Evolutionary conservation across 2,888 invertebrate genomes (phyloP).

Genomic region (Omphaloscelis lunosa): DNA sequence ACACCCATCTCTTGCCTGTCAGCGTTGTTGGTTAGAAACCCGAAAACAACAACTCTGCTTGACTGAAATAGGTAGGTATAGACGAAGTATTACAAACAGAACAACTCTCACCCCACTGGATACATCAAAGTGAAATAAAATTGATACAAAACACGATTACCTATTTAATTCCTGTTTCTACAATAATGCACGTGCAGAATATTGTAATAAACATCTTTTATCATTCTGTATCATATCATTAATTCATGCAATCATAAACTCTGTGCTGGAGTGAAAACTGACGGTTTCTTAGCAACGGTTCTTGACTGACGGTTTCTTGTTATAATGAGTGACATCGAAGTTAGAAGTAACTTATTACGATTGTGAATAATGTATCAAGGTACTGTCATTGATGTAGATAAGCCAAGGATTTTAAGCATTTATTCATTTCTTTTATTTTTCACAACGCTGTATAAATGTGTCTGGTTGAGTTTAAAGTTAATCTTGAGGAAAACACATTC

Average conservation of each 20-base stretch:
- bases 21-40: not conserved
- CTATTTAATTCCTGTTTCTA: not conserved
- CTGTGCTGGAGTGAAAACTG: not conserved
- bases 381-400: not conserved
- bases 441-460: not conserved
- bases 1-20: not conserved
- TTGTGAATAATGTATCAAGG: slow-evolving; percentile 22
- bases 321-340: slow-evolving; percentile 11
- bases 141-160: not conserved
- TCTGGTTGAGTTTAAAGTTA: slow-evolving; percentile 2
- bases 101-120: no score
- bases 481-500: not conserved
- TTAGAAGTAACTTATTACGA: slow-evolving; percentile 9
- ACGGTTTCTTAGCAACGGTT: not conserved
- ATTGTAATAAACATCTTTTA: not conserved
- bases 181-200: not conserved
- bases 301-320: no score
- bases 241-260: slow-evolving; percentile 8
- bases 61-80: not conserved
- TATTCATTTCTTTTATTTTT: not conserved
- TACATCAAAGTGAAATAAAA: not conserved
- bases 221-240: slow-evolving; percentile 5
- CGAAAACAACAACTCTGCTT: not conserved
- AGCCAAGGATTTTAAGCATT: not conserved
- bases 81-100: not conserved